Conservation (phyloP, 2,888 invertebrate genomes). For the Ormia ochracea region DNA sequence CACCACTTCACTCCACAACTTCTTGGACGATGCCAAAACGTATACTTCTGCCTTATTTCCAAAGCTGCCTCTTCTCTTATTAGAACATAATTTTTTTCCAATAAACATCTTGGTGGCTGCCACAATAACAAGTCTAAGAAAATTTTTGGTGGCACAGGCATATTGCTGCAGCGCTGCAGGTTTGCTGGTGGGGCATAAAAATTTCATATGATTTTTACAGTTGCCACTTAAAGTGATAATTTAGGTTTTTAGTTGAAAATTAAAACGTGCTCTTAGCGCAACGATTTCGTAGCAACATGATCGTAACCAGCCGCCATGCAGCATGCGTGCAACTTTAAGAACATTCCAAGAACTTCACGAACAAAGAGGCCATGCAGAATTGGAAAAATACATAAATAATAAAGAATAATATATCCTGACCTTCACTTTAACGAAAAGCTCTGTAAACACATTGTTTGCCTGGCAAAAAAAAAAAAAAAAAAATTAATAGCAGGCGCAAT, state of each 20-base stretch:
- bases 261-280: constrained; percentile 56
- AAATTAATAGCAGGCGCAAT: constrained; percentile 30
- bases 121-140: constrained; percentile 30
- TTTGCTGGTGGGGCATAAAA: constrained; percentile 37
- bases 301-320: background rate
- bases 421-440: constrained; percentile 33
- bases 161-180: background rate
- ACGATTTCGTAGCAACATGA: constrained; percentile 6
- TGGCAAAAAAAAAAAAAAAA: background rate
- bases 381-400: background rate
- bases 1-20: background rate
- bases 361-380: constrained; percentile 16
- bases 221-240: constrained; percentile 63
- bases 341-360: constrained; percentile 50
- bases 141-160: constrained; percentile 34
- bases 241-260: constrained; percentile 59
- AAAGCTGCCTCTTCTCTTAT: background rate
- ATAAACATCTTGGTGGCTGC: constrained; percentile 29
- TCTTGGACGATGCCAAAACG: constrained; percentile 5
- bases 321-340: constrained; percentile 57
- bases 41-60: background rate
- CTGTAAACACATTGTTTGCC: constrained; percentile 10
- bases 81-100: constrained; percentile 9
- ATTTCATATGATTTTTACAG: constrained; percentile 59
- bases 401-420: constrained; percentile 29